Conservation (phyloP, 2,888 invertebrate genomes). For the Leptarthrus brevirostris region DNA sequence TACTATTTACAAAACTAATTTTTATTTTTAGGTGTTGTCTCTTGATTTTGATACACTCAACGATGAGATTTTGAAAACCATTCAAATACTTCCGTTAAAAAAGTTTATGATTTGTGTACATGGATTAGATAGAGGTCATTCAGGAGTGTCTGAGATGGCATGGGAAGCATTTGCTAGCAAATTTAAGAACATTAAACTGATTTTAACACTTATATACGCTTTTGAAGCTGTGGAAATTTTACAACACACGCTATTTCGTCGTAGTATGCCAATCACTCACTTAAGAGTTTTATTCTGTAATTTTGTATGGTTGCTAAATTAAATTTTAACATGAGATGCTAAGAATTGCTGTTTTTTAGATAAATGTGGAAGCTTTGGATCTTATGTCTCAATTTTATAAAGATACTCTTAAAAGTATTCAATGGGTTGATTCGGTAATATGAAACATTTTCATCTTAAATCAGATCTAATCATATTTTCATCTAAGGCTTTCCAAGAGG, state of each 20-base stretch:
- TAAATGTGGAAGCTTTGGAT: conserved; percentile 65
- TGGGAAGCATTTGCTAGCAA: conserved; percentile 72
- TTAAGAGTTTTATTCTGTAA: conserved; percentile 81
- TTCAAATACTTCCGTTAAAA: conserved; percentile 67
- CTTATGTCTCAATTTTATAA: conserved; percentile 64
- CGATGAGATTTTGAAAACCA: conserved; percentile 63
- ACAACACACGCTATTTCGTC: conserved; percentile 73
- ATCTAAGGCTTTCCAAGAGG: conserved; percentile 61
- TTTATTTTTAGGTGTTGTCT: conserved; percentile 59
- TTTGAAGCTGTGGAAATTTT: conserved; percentile 74
- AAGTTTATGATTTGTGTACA: conserved; percentile 78
- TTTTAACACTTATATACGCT: conserved; percentile 72
- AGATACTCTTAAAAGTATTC: conserved; percentile 64
- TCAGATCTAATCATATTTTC: neutral
- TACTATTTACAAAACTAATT: neutral
- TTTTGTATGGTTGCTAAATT: conserved; percentile 66
- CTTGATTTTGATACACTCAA: conserved; percentile 65
- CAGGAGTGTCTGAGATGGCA: conserved; percentile 73
- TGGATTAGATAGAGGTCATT: conserved; percentile 73
- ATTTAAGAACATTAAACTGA: conserved; percentile 63
- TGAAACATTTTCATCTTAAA: neutral
- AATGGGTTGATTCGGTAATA: conserved; percentile 65
- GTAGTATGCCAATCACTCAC: conserved; percentile 79
- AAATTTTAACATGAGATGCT: neutral
- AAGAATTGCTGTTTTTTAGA: conserved; percentile 56